Evolutionary conservation across 2,113 vertebrate species (phyloP), one percentile per base, ranked within the genome.

Genomic region (Platichthys stellatus): DNA sequence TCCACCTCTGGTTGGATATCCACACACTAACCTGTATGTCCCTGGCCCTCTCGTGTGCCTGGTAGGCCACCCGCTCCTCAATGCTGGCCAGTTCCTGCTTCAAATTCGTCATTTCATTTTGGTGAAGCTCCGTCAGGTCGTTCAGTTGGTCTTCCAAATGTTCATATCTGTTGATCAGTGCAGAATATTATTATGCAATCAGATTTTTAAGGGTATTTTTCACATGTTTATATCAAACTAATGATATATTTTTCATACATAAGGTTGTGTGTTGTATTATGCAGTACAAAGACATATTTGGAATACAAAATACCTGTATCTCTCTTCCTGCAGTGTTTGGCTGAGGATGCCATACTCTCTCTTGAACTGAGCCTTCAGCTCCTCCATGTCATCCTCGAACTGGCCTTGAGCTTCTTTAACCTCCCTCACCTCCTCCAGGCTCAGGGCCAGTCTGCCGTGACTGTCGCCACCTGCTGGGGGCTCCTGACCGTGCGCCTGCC

Each of bases 1-100:
- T 12, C 40, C 40, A 38, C 9, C 40, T 43, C 40, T 43, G 40
- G 40, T 12, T 43, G 17, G 15, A 4, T 18, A 18, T 49, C 47
- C 47, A 49, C 11, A 47, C 15, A 18, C 18, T 15, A 63, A 97
- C 97, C 97, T 98, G 97, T 85, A 97, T 97, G 92, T 98, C 97
- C 15, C 97, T 92, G 8, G 97, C 97, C 35, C 97, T 94, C 88
- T 98, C 97, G 0, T 97, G 96, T 74, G 97, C 97, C 91, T 98
- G 97, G 91, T 98, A 98, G 74, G 97, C 95, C 92, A 98, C 96
- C 82, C 97, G 95, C 92, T 98, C 97, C 91, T 98, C 97, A 84
- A 98, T 96, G 92, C 97, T 98, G 76, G 96, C 96, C 83, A 98
- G 94, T 65, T 98, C 97, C 89, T 98, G 97, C 91, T 97, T 98